These are phyloP conservation scores for Ceratoteleas bidentatus DNA, from an alignment of 1,140 invertebrate genomes.

Conservation along the genomic window DNA sequence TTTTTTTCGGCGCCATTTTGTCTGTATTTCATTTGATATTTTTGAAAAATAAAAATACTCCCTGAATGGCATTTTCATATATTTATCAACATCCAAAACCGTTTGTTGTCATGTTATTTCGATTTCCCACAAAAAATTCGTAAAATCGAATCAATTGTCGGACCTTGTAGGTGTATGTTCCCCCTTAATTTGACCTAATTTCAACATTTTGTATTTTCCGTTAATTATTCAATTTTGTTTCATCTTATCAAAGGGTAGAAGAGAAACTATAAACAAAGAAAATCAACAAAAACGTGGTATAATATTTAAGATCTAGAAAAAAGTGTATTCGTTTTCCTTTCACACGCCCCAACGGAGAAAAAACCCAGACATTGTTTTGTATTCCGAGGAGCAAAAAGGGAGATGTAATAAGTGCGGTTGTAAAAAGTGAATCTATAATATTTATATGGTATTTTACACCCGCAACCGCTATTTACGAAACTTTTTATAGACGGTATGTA, in stretches of 20 bases:
- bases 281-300: too few species aligned
- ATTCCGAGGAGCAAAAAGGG: slow-evolving; percentile 9
- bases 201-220: neutral
- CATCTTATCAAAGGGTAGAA: slow-evolving; percentile 17
- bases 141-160: too few species aligned
- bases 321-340: neutral
- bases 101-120: too few species aligned
- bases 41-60: too few species aligned
- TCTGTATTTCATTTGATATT: too few species aligned
- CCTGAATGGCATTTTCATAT: too few species aligned
- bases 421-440: slow-evolving; percentile 40
- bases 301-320: neutral
- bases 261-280: neutral
- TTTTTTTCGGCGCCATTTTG: too few species aligned
- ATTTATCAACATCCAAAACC: too few species aligned
- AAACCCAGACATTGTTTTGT: neutral
- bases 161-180: too few species aligned
- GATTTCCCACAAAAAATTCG: too few species aligned
- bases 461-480: slow-evolving; percentile 19
- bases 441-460: slow-evolving; percentile 29
- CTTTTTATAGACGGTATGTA: slow-evolving; percentile 25
- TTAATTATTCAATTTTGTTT: neutral
- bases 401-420: slow-evolving; percentile 10
- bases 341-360: neutral
- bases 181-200: too few species aligned